Conservation (phyloP, 1,140 invertebrate species). For the Aricia agestis region DNA sequence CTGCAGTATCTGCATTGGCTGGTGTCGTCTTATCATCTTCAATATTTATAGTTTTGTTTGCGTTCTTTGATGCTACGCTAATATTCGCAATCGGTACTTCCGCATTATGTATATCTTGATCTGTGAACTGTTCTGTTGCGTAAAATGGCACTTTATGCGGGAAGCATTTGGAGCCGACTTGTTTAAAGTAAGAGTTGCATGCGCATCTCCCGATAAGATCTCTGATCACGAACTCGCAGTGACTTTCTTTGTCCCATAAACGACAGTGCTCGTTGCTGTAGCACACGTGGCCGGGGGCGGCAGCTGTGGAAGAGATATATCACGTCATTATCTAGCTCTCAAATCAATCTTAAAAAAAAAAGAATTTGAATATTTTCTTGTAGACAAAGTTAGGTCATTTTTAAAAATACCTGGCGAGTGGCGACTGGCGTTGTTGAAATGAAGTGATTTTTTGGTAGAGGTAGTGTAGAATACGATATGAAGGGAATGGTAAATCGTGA, state of each 20-base stretch:
- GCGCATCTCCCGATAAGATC: constrained; percentile 92
- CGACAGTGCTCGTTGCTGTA: constrained; percentile 92
- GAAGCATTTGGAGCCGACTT: constrained; percentile 80
- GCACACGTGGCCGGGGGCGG: constrained; percentile 90
- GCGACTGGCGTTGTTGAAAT: too few species aligned
- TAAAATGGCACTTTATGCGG: constrained; percentile 56
- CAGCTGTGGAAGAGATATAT: constrained; percentile 77
- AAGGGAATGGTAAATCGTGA: too few species aligned
- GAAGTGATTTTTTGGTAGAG: too few species aligned
- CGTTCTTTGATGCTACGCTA: constrained; percentile 29
- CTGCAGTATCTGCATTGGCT: constrained; percentile 43
- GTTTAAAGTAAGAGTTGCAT: constrained; percentile 83
- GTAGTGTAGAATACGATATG: too few species aligned
- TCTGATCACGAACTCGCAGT: constrained; percentile 92
- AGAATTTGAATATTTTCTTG: too few species aligned
- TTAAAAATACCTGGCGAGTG: too few species aligned
- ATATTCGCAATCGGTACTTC: neutral
- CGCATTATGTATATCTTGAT: constrained; percentile 1
- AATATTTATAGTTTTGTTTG: constrained; percentile 30
- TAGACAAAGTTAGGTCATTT: too few species aligned
- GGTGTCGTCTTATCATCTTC: constrained; percentile 35
- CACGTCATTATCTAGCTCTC: constrained; percentile 10
- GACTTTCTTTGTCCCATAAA: constrained; percentile 86
- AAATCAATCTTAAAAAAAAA: too few species aligned
- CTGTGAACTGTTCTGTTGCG: constrained; percentile 59